Conservation (phyloP, 2,888 invertebrate species). For the Eueremaeus valkanovi region DNA sequence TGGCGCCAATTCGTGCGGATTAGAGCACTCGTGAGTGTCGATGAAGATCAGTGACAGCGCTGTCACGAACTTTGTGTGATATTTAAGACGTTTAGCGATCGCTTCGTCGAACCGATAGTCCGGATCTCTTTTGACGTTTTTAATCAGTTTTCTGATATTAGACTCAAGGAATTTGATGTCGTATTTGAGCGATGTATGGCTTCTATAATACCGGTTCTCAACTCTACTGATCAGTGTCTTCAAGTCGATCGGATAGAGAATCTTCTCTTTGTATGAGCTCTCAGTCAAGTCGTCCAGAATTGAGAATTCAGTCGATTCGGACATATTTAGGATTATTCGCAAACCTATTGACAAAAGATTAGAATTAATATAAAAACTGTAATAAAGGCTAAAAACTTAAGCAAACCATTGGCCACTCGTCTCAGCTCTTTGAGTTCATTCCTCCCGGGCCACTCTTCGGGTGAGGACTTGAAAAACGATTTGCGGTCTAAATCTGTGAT, state of each 20-base stretch:
- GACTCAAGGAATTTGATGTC: slow-evolving; percentile 17
- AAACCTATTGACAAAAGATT: background rate
- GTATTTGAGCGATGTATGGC: slow-evolving; percentile 8
- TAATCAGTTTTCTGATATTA: slow-evolving; percentile 23
- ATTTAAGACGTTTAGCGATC: background rate
- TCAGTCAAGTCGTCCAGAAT: slow-evolving; percentile 2
- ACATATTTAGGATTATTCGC: slow-evolving; percentile 3
- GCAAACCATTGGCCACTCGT: slow-evolving; percentile 7
- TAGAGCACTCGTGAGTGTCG: background rate
- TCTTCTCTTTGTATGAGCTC: slow-evolving; percentile 7
- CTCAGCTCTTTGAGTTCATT: background rate
- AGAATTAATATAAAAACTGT: background rate
- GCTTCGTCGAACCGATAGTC: background rate
- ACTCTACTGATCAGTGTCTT: background rate
- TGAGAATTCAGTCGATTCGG: background rate
- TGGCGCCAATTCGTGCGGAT: background rate
- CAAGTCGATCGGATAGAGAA: background rate
- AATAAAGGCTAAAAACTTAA: background rate
- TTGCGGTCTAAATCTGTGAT: background rate
- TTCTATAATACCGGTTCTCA: background rate
- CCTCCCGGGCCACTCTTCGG: background rate
- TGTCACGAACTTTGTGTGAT: slow-evolving; percentile 19
- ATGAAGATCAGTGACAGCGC: slow-evolving; percentile 1
- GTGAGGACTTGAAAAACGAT: background rate
- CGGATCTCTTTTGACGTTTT: slow-evolving; percentile 3